A percentile compares a stretch with the other conserved stretches of the same genome.
These are phyloP conservation scores for Xestobium rufovillosum DNA, from an alignment of 2,888 invertebrate genomes.

Conservation along the genomic window DNA sequence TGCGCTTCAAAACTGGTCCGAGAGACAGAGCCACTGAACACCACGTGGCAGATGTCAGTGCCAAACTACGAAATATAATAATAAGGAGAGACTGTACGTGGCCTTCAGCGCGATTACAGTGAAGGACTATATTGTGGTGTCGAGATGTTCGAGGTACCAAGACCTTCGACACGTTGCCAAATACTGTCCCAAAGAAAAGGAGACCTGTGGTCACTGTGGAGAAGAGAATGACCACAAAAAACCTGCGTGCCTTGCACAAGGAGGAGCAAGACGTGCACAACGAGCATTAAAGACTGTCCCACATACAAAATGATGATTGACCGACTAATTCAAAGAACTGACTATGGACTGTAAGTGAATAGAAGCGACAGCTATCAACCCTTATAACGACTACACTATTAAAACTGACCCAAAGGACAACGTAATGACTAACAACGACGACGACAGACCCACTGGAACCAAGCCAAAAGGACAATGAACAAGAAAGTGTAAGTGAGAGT, in stretches of 20 bases:
- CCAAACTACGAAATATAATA: slow-evolving; percentile 3
- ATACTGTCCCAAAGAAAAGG: not conserved
- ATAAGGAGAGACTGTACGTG: slow-evolving; percentile 7
- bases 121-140: slow-evolving; percentile 10
- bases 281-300: not conserved
- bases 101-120: slow-evolving; percentile 1
- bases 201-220: no score
- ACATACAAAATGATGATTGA: slow-evolving; percentile 10
- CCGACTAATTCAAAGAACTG: slow-evolving; percentile 9
- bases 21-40: slow-evolving; percentile 9
- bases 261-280: slow-evolving; percentile 7
- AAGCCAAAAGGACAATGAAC: no score
- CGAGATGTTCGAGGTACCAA: slow-evolving; percentile 6
- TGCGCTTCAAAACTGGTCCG: slow-evolving; percentile 14
- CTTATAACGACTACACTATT: no score
- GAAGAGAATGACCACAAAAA: no score
- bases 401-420: no score
- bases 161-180: slow-evolving; percentile 9
- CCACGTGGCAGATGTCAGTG: slow-evolving; percentile 6
- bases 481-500: no score
- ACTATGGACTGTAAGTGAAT: no score
- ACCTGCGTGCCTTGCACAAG: slow-evolving; percentile 2
- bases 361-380: no score
- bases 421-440: no score
- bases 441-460: no score